Conservation (phyloP, 1,140 invertebrate species). For the Heliconius himera region DNA sequence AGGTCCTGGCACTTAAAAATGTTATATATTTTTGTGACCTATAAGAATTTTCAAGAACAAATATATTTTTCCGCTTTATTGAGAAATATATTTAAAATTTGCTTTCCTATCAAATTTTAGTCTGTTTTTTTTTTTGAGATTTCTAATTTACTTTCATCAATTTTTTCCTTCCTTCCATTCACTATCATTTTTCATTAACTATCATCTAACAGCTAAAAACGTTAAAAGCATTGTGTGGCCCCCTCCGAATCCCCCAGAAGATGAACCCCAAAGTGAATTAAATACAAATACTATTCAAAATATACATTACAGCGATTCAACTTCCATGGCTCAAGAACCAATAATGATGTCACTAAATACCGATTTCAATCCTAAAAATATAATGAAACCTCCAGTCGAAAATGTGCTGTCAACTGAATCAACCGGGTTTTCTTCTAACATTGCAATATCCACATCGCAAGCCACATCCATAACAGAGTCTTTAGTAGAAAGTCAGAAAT, state of each 20-base stretch:
- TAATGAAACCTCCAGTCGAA: conserved; percentile 49
- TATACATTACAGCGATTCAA: conserved; percentile 33
- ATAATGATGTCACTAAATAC: conserved; percentile 35
- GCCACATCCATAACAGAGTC: conserved; percentile 59
- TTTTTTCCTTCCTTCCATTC: conserved; percentile 60
- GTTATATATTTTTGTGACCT: not conserved
- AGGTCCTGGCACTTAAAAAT: conserved; percentile 20
- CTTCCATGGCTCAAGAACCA: conserved; percentile 28
- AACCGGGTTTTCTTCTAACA: conserved; percentile 57
- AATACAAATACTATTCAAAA: conserved; percentile 38
- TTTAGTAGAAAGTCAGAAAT: conserved; percentile 57
- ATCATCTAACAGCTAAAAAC: conserved; percentile 77
- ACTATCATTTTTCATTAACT: conserved; percentile 52
- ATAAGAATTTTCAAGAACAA: not conserved
- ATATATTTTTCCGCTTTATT: conserved; percentile 20
- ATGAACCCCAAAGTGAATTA: conserved; percentile 52
- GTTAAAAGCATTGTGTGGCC: conserved; percentile 85
- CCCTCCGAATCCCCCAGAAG: conserved; percentile 77
- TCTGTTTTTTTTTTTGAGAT: conserved; percentile 45
- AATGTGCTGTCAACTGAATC: conserved; percentile 52
- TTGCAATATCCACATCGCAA: conserved; percentile 57
- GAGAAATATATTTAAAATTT: not conserved
- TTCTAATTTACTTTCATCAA: conserved; percentile 69
- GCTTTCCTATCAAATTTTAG: conserved; percentile 17
- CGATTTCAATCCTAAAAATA: conserved; percentile 40